Conservation (phyloP, 2,113 vertebrate genomes). For the Aythya baeri region DNA sequence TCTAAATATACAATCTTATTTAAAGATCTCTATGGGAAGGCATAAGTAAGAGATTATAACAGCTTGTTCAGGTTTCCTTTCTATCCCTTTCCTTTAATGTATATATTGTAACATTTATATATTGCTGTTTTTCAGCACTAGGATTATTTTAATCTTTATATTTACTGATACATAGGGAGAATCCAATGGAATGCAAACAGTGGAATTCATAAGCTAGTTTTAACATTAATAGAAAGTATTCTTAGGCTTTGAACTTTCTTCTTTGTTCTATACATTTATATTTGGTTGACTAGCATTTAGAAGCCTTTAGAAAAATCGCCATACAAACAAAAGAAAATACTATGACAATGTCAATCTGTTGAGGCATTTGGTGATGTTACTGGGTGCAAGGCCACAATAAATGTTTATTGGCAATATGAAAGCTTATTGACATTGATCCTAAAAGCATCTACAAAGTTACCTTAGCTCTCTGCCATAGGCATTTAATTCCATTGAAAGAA, state of each 20-base stretch:
- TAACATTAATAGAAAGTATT: not conserved
- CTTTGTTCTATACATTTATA: not conserved
- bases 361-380: not conserved
- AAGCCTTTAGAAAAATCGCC: not conserved
- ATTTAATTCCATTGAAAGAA: not conserved
- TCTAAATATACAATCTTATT: slow-evolving; percentile 24
- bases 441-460: not conserved
- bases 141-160: slow-evolving; percentile 33
- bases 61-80: not conserved
- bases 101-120: not conserved
- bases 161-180: not conserved
- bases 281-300: not conserved
- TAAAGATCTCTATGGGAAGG: not conserved
- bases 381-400: not conserved
- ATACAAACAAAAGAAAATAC: not conserved
- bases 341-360: not conserved
- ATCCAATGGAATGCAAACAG: not conserved
- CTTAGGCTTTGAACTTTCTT: not conserved
- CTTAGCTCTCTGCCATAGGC: not conserved
- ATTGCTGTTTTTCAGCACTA: not conserved
- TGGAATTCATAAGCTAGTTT: not conserved
- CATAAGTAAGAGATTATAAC: slow-evolving; percentile 12
- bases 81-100: not conserved
- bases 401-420: slow-evolving; percentile 1
- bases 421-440: not conserved